These are phyloP conservation scores for Calliphora vomitoria DNA, from an alignment of 2,888 invertebrate species.

Conservation along the genomic window DNA sequence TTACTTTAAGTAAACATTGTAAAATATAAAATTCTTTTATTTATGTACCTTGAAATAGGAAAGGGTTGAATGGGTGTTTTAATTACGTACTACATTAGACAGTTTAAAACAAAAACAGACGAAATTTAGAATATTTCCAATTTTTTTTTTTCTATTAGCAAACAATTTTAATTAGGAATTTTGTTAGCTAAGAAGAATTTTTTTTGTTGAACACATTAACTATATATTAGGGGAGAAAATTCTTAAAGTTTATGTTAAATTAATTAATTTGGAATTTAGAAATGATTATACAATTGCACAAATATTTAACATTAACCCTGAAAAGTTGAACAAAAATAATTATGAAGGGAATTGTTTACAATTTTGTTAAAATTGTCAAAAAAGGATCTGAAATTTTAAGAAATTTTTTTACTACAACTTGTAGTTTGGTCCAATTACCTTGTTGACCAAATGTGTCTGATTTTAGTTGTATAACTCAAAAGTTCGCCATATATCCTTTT, in stretches of 20 bases:
- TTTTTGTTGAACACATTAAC: slow-evolving; percentile 23
- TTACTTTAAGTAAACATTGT: not conserved
- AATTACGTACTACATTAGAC: slow-evolving; percentile 27
- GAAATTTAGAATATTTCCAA: not conserved
- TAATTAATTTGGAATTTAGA: not conserved
- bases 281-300: not conserved
- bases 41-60: not conserved
- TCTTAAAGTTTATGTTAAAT: slow-evolving; percentile 8
- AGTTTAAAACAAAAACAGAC: slow-evolving; percentile 3
- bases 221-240: not conserved
- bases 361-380: not conserved
- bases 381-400: not conserved
- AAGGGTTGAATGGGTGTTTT: not conserved
- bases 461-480: no score
- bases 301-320: not conserved
- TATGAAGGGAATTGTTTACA: no score
- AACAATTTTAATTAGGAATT: slow-evolving; percentile 52
- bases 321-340: no score
- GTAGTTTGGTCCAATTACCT: not conserved
- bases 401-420: slow-evolving; percentile 1
- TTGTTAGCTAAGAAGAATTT: slow-evolving; percentile 21
- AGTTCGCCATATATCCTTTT: no score
- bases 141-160: not conserved
- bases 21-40: slow-evolving; percentile 5
- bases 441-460: no score